phyloP scores from a whole-genome alignment of 2,888 invertebrate species.

The Xestoiulus laeticollis region DNA sequence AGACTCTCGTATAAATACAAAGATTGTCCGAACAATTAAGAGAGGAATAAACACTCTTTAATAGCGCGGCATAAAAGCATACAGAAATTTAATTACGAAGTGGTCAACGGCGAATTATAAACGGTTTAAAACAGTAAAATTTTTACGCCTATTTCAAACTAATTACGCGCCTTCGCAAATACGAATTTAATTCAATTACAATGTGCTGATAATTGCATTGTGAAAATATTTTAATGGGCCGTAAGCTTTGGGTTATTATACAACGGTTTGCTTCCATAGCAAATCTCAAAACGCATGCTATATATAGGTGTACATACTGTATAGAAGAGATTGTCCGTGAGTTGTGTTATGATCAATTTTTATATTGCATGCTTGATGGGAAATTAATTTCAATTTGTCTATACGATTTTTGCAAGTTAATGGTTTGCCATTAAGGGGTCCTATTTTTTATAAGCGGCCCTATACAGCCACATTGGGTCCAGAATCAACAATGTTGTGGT shows the following conservation, averaged over 20 bases:
- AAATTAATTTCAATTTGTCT: not conserved
- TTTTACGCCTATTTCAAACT: not conserved
- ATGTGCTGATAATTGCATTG: not conserved
- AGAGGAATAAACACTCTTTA: constrained; percentile 5
- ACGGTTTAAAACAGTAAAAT: constrained; percentile 10
- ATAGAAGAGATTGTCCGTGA: not conserved
- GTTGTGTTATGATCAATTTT: not conserved
- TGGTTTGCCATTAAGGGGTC: too few species aligned
- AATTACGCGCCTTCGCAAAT: constrained; percentile 18
- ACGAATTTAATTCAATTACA: constrained; percentile 29
- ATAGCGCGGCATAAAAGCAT: constrained; percentile 28
- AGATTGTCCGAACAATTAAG: constrained; percentile 15
- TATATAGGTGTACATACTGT: not conserved
- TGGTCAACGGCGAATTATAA: constrained; percentile 23
- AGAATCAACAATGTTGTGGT: too few species aligned
- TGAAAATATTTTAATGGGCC: constrained; percentile 18
- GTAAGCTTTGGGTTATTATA: not conserved
- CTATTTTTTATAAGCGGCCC: too few species aligned
- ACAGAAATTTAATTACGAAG: constrained; percentile 1
- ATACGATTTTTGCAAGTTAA: too few species aligned
- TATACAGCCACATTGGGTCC: too few species aligned
- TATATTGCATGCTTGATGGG: not conserved
- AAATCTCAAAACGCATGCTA: not conserved
- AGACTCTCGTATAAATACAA: constrained; percentile 27
- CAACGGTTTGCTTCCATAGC: not conserved